These are phyloP conservation scores for Chloromyia formosa DNA, from an alignment of 2,888 invertebrate species.

Conservation along the genomic window DNA sequence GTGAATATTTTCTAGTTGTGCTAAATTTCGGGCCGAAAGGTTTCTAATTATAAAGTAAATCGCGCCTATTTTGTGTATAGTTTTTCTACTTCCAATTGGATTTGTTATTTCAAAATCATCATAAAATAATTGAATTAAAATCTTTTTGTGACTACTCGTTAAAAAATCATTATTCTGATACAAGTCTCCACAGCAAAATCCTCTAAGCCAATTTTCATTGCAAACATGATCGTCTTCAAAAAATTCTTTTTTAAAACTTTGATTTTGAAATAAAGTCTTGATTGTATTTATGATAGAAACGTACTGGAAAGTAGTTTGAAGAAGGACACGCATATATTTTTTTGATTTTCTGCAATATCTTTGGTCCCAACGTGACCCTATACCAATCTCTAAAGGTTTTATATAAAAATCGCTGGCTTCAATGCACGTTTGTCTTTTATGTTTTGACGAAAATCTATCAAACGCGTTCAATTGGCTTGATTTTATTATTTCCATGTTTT, in stretches of 20 bases:
- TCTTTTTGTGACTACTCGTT: slow-evolving; percentile 5
- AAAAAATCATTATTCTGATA: slow-evolving; percentile 34
- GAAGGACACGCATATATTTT: slow-evolving; percentile 30
- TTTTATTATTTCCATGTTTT: too few relatives aligned
- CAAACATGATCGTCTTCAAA: too few relatives aligned
- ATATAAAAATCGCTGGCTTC: slow-evolving; percentile 26
- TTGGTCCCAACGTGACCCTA: slow-evolving; percentile 38
- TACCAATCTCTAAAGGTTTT: slow-evolving; percentile 28
- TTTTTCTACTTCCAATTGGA: slow-evolving; percentile 46
- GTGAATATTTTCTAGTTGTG: slow-evolving; percentile 43
- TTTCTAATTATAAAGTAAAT: slow-evolving; percentile 45
- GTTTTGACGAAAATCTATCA: neutral
- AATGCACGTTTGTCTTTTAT: slow-evolving; percentile 38
- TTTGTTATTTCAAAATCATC: slow-evolving; percentile 48
- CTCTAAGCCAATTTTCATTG: too few relatives aligned
- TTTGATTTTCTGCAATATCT: slow-evolving; percentile 36
- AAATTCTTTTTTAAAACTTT: too few relatives aligned
- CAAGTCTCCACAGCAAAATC: neutral
- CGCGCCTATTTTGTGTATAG: slow-evolving; percentile 48
- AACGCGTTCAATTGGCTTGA: too few relatives aligned
- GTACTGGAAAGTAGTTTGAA: slow-evolving; percentile 40
- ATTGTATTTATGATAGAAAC: slow-evolving; percentile 38
- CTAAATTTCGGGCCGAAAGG: slow-evolving; percentile 42
- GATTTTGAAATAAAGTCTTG: slow-evolving; percentile 17
- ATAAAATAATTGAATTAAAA: slow-evolving; percentile 40